phyloP scores from a whole-genome alignment of 2,888 invertebrate genomes.

The Cephus spinipes region DNA sequence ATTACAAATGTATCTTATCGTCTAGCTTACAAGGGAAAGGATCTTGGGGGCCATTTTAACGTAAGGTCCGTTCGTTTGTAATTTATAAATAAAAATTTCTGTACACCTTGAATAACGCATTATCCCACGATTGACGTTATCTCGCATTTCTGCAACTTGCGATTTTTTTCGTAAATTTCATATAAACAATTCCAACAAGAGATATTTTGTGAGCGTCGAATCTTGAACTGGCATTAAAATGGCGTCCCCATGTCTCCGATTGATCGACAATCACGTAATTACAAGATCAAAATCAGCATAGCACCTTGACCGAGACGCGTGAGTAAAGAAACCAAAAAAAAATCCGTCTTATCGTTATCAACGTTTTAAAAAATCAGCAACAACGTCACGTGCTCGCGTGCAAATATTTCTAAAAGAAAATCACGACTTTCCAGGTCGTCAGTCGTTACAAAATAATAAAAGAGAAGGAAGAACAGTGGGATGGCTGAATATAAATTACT shows the following conservation, averaged over 20 bases:
- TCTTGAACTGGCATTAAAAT: background rate
- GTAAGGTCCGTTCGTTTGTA: background rate
- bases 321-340: background rate
- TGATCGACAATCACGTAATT: background rate
- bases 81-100: background rate
- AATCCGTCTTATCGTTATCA: background rate
- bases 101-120: background rate
- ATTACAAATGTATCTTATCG: constrained; percentile 30
- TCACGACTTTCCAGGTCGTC: background rate
- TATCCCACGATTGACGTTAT: background rate
- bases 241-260: background rate
- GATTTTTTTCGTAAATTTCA: background rate
- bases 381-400: too few relatives aligned
- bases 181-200: background rate
- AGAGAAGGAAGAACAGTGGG: background rate
- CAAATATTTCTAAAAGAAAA: background rate
- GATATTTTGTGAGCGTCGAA: background rate
- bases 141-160: background rate
- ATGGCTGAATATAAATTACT: background rate
- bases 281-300: background rate
- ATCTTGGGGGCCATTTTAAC: background rate
- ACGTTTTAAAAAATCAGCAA: background rate
- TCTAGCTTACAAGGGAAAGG: constrained; percentile 27
- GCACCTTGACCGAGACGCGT: background rate
- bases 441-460: background rate